These are phyloP conservation scores for Deroplatys truncata DNA, from an alignment of 2,888 invertebrate species.

Conservation along the genomic window DNA sequence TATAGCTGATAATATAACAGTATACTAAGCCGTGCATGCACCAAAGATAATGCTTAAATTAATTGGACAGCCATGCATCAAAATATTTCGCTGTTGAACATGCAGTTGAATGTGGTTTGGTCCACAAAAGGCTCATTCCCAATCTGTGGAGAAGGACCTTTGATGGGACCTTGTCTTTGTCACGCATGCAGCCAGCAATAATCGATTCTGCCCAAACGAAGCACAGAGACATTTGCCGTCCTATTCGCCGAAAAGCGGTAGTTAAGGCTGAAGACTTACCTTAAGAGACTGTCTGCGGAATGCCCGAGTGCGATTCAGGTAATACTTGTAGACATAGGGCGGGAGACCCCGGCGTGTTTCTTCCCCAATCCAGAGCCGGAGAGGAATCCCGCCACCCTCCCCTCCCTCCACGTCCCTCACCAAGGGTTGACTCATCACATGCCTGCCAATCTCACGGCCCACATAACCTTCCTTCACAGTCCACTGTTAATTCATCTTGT, in stretches of 20 bases:
- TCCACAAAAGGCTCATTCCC: not conserved
- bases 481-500: not conserved
- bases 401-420: constrained; percentile 41
- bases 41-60: not conserved
- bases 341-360: constrained; percentile 61
- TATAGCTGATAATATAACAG: not conserved
- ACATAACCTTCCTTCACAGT: not conserved
- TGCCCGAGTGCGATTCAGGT: constrained; percentile 42
- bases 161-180: too few species aligned
- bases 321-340: constrained; percentile 63
- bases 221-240: too few species aligned
- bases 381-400: constrained; percentile 36
- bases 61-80: not conserved
- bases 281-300: constrained; percentile 28
- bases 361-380: constrained; percentile 57
- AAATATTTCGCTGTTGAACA: not conserved
- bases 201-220: too few species aligned
- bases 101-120: not conserved
- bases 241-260: not conserved
- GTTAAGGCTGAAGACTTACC: constrained; percentile 6
- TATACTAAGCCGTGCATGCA: not conserved
- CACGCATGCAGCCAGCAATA: too few species aligned
- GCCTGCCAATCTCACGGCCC: not conserved
- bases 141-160: not conserved
- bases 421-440: constrained; percentile 43